These are phyloP conservation scores for Anolis apletophallus DNA, from an alignment of 2,797 vertebrate species.

Conservation along the genomic window DNA sequence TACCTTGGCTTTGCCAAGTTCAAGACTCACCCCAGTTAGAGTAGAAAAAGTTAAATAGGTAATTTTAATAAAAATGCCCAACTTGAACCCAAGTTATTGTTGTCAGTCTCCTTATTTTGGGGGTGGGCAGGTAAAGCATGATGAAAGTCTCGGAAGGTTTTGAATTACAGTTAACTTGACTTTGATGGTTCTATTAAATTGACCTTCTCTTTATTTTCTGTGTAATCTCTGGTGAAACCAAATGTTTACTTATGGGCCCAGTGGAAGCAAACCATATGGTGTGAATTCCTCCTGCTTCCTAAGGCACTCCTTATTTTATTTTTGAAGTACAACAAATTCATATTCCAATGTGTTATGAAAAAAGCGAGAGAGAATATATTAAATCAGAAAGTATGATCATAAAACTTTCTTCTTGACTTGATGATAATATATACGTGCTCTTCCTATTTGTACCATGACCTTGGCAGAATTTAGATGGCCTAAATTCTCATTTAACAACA, in stretches of 20 bases:
- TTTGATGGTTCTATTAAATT: slow-evolving; percentile 33
- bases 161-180: slow-evolving; percentile 11
- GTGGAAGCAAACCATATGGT: not conserved
- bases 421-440: not conserved
- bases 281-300: not conserved
- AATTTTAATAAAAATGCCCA: no score
- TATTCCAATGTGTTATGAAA: no score
- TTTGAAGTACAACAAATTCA: not conserved
- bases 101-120: no score
- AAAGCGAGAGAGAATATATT: no score
- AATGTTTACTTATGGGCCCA: slow-evolving; percentile 34
- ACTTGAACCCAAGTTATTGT: no score
- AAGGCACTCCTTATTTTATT: slow-evolving; percentile 20
- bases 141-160: slow-evolving; percentile 11
- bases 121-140: no score
- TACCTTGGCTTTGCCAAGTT: no score
- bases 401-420: not conserved
- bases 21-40: no score
- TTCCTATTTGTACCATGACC: not conserved
- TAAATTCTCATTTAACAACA: not conserved
- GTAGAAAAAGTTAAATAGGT: no score
- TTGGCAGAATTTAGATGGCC: not conserved
- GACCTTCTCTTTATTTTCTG: slow-evolving; percentile 36
- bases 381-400: slow-evolving; percentile 4
- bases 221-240: slow-evolving; percentile 27